Evolutionary conservation across 2,888 invertebrate species (phyloP).

Genomic region (Acrocyrtus sp.): DNA sequence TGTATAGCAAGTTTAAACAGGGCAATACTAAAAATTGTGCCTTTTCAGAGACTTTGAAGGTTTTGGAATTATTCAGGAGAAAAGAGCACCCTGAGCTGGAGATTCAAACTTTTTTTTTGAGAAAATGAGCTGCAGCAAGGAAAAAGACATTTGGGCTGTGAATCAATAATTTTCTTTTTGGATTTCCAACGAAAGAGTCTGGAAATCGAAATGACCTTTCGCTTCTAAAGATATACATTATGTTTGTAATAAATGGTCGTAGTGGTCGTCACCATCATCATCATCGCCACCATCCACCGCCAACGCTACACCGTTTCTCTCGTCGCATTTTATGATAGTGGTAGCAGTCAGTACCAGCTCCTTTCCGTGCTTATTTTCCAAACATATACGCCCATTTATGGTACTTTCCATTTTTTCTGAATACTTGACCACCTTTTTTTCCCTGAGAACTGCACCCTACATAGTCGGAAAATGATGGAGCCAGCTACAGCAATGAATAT

Average conservation of each 20-base stretch:
- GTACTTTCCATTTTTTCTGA: conserved; percentile 12
- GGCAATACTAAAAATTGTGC: no score
- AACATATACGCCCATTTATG: conserved; percentile 34
- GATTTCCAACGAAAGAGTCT: conserved; percentile 5
- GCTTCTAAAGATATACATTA: background rate
- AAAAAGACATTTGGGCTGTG: conserved; percentile 8
- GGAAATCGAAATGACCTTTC: conserved; percentile 20
- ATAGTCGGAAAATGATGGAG: background rate
- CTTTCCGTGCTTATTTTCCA: conserved; percentile 18
- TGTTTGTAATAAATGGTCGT: no score
- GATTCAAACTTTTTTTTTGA: background rate
- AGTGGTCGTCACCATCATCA: conserved; percentile 27
- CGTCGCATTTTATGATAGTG: conserved; percentile 25
- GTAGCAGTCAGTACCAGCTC: conserved; percentile 49
- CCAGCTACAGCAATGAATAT: background rate
- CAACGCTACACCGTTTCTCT: background rate
- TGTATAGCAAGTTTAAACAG: no score
- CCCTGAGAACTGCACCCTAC: background rate
- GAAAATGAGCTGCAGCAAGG: background rate
- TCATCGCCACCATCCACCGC: background rate
- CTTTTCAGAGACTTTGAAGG: no score
- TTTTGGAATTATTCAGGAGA: no score
- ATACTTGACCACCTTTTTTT: conserved; percentile 24
- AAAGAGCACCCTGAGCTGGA: no score
- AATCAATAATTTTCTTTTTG: conserved; percentile 33